A percentile compares a stretch with the other conserved stretches of the same genome.
Conservation (phyloP, 1,140 invertebrate species). For the Ceratosolen solmsi region DNA sequence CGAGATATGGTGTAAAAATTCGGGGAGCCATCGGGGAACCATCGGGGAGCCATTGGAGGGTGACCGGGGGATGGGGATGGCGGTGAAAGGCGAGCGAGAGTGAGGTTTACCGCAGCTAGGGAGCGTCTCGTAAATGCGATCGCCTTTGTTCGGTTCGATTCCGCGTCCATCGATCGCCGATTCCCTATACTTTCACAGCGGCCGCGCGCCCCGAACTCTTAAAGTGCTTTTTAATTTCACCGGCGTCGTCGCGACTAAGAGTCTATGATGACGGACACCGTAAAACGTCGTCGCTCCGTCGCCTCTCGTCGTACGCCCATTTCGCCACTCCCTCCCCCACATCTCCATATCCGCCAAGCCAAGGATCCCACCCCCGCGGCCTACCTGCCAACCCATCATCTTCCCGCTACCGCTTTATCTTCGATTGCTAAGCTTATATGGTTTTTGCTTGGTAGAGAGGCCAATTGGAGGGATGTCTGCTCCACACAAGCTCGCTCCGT, state of each 20-base stretch:
- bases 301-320: too few relatives aligned
- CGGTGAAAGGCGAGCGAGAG: not conserved
- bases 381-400: too few relatives aligned
- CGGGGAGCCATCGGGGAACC: not conserved
- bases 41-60: not conserved
- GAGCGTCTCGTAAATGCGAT: not conserved
- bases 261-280: not conserved
- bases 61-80: not conserved
- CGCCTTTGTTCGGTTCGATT: constrained; percentile 25
- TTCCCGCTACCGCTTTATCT: too few relatives aligned
- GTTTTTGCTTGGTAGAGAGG: too few relatives aligned
- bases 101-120: constrained; percentile 41
- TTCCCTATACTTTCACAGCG: not conserved
- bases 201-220: constrained; percentile 11
- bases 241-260: not conserved
- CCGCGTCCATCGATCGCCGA: constrained; percentile 24
- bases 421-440: too few relatives aligned
- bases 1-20: constrained; percentile 34
- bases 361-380: too few relatives aligned
- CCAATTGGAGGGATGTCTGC: too few relatives aligned
- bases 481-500: too few relatives aligned
- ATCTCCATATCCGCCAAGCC: too few relatives aligned
- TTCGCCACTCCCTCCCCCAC: too few relatives aligned
- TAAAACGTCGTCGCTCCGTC: constrained; percentile 26
- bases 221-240: constrained; percentile 48